Percentiles rank a stretch among this genome's conserved stretches.
phyloP scores from a whole-genome alignment of 1,140 invertebrate genomes.

The Euwallacea similis region DNA sequence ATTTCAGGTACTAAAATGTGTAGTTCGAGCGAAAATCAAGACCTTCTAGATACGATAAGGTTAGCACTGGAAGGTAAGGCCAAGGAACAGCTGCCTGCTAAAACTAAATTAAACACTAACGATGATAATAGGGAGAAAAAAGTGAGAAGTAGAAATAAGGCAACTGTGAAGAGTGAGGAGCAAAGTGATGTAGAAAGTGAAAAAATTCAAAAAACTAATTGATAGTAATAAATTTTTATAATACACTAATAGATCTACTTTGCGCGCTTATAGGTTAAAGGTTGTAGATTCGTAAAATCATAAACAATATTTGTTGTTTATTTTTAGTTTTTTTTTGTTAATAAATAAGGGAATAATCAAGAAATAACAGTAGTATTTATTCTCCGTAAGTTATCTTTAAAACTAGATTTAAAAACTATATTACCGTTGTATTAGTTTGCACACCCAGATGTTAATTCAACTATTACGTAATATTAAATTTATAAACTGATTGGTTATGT shows the following conservation, averaged over 20 bases:
- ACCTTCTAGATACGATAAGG: slow-evolving; percentile 63
- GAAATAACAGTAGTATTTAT: too few relatives aligned
- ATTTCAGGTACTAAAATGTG: slow-evolving; percentile 66
- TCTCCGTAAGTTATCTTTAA: too few relatives aligned
- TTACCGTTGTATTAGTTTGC: too few relatives aligned
- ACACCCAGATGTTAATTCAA: too few relatives aligned
- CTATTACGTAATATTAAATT: too few relatives aligned
- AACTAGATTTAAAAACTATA: too few relatives aligned
- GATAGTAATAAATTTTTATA: neutral
- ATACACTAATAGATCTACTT: neutral
- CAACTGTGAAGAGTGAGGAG: slow-evolving; percentile 5
- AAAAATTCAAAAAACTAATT: slow-evolving; percentile 26
- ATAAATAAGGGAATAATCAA: too few relatives aligned
- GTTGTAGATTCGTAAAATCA: too few relatives aligned
- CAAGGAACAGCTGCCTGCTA: neutral
- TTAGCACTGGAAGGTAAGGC: slow-evolving; percentile 59
- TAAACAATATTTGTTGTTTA: too few relatives aligned
- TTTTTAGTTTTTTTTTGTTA: too few relatives aligned
- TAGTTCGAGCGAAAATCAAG: slow-evolving; percentile 59
- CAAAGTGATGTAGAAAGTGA: slow-evolving; percentile 30
- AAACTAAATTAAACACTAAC: slow-evolving; percentile 24
- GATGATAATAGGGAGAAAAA: slow-evolving; percentile 32
- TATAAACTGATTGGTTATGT: too few relatives aligned
- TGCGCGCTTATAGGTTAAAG: too few relatives aligned
- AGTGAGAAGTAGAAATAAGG: slow-evolving; percentile 14